These are phyloP conservation scores for Clarias laeviceps DNA, from an alignment of 2,797 vertebrate species.

Conservation along the genomic window DNA sequence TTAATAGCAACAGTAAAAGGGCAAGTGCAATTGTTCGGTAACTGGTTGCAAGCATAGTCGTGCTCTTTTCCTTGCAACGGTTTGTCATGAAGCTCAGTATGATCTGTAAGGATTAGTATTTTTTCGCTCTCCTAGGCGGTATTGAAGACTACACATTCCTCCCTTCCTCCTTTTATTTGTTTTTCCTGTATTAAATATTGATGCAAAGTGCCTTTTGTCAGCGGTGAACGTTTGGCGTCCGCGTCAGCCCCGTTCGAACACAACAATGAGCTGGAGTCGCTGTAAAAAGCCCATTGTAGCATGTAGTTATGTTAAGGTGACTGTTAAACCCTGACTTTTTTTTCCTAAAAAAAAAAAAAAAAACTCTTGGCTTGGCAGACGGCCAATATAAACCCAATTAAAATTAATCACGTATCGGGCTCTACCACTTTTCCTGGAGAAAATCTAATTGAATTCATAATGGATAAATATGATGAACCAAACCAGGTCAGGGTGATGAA, in stretches of 20 bases:
- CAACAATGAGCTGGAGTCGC: neutral
- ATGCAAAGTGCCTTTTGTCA: neutral
- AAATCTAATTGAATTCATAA: constrained; percentile 8
- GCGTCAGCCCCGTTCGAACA: neutral
- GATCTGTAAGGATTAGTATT: constrained; percentile 10
- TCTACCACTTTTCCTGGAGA: neutral
- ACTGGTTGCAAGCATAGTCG: neutral
- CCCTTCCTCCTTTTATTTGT: neutral
- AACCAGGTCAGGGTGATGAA: neutral
- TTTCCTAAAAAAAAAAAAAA: too few species aligned
- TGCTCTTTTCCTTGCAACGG: neutral
- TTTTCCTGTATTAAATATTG: neutral
- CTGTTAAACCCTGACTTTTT: neutral
- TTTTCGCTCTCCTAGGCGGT: neutral
- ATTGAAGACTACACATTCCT: neutral
- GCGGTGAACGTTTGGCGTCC: neutral
- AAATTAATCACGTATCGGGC: neutral
- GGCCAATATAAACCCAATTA: neutral
- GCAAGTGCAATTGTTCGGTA: constrained; percentile 10
- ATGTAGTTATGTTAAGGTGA: neutral
- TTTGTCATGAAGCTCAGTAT: neutral
- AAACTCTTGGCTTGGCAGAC: neutral
- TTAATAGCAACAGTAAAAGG: constrained; percentile 19
- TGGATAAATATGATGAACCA: neutral
- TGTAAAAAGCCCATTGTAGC: neutral